A percentile compares a stretch with the other conserved stretches of the same genome.
Evolutionary conservation across 2,888 invertebrate species (phyloP).

Genomic region (Eupelmus urozonus): DNA sequence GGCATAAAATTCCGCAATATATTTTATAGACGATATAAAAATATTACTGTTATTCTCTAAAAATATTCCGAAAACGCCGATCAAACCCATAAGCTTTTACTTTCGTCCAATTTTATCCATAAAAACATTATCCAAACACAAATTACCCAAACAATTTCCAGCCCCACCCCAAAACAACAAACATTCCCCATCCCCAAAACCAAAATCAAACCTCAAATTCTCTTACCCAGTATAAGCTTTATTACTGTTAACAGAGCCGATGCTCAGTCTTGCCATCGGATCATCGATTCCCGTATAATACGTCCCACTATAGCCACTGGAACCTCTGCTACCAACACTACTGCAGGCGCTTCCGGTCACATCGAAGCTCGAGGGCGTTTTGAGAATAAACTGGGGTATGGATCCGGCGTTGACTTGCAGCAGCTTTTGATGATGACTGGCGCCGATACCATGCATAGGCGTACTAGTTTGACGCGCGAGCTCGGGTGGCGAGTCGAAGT

Average conservation of each 20-base stretch:
- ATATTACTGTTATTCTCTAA: no score
- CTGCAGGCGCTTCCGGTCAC: constrained; percentile 24
- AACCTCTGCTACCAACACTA: neutral
- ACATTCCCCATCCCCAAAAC: no score
- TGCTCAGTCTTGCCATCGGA: neutral
- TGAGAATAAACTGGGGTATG: constrained; percentile 36
- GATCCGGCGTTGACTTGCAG: neutral
- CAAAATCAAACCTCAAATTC: no score
- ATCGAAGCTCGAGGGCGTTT: constrained; percentile 51
- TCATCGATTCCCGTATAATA: constrained; percentile 41
- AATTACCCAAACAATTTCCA: no score
- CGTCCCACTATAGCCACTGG: neutral
- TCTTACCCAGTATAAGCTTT: constrained; percentile 15
- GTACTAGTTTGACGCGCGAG: constrained; percentile 53
- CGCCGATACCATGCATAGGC: constrained; percentile 31
- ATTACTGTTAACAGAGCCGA: constrained; percentile 7
- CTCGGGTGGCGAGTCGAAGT: constrained; percentile 52
- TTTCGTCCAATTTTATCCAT: no score
- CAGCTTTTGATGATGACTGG: constrained; percentile 17
- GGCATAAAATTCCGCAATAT: no score
- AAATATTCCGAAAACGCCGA: no score
- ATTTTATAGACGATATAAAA: no score
- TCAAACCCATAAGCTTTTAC: no score
- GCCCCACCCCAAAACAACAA: no score
- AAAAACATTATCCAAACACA: no score